Evolutionary conservation across 2,888 invertebrate species (phyloP), one percentile per base, ranked within the genome.

Genomic region (Brachyptera risi): DNA sequence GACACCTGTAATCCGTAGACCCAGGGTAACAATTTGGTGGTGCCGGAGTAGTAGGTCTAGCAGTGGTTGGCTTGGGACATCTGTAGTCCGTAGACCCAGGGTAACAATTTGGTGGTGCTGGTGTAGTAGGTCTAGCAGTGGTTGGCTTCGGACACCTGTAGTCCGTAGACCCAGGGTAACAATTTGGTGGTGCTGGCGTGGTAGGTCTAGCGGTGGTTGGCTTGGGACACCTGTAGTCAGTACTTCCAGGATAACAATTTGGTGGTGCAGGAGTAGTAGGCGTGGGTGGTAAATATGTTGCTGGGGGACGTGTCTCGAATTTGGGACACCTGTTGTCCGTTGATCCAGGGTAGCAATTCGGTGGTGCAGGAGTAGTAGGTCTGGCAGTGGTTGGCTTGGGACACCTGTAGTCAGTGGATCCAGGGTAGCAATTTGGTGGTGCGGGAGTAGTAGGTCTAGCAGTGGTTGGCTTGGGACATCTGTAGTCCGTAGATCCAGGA

Each of bases 351-450:
- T 38, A 59, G 49, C 63, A 63, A 38, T 47, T 44, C 9, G 57
- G 42, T 11, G 23, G n/a, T 7, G 60, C 19, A 59, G 66, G 0
- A 69, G 69, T 63, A 0, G 71, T 69, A 69, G 71, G 70, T 13
- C 68, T 65, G 3, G 74, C n/a, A n/a, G 69, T 63, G 0, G 71
- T 69, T 69, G 71, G 70, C 13, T 68, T 65, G 3, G 74, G 72
- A 38, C 74, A 73, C 1, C 71, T 66, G 0, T 71, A 70, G 47
- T 73, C 73, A 0, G 63, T 64, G 4, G 68, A 68, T 0, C 74
- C 73, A 0, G 73, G 73, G 35, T 63, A 74, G 35, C 73, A 74
- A 31, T 71, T 27, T 19, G 72, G 73, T 13, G 35, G 21, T n/a
- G n/a, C n/a, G n/a, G n/a, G n/a, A n/a, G 65, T 62, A n/a, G n/a